These are phyloP conservation scores for Brachionus rubens DNA, from an alignment of 1,140 invertebrate species.

Conservation along the genomic window DNA sequence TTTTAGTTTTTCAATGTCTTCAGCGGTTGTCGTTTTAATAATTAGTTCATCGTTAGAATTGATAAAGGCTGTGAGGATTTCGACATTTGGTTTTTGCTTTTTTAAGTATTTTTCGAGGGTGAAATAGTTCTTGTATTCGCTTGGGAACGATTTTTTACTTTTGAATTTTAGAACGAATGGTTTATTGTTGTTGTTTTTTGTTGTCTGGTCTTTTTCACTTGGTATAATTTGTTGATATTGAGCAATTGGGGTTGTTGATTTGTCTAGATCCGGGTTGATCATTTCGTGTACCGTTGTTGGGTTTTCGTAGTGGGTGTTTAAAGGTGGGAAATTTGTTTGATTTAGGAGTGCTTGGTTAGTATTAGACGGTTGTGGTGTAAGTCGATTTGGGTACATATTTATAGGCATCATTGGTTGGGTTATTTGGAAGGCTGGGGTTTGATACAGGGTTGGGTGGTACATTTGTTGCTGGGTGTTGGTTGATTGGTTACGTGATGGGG, in stretches of 20 bases:
- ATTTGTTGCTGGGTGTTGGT: too few species aligned
- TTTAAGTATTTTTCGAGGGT: background rate
- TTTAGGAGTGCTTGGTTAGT: too few species aligned
- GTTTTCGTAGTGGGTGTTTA: too few species aligned
- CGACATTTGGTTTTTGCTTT: background rate
- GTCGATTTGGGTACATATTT: background rate
- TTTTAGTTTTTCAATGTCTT: background rate
- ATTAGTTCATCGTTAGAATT: background rate
- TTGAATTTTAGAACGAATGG: too few species aligned
- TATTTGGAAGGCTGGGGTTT: background rate
- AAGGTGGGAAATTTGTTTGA: background rate
- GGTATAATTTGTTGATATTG: too few species aligned
- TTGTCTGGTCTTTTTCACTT: too few species aligned
- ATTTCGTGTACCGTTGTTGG: too few species aligned
- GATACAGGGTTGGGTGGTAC: too few species aligned
- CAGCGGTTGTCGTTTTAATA: background rate
- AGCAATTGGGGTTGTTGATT: too few species aligned
- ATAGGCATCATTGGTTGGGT: background rate
- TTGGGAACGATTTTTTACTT: too few species aligned
- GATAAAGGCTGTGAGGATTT: background rate
- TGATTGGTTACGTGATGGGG: too few species aligned
- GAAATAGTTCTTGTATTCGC: background rate
- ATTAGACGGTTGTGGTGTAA: background rate
- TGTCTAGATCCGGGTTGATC: background rate
- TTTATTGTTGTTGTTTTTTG: too few species aligned